Evolutionary conservation across 2,888 invertebrate genomes (phyloP).

Genomic region (Lepetodrilus schrolli): DNA sequence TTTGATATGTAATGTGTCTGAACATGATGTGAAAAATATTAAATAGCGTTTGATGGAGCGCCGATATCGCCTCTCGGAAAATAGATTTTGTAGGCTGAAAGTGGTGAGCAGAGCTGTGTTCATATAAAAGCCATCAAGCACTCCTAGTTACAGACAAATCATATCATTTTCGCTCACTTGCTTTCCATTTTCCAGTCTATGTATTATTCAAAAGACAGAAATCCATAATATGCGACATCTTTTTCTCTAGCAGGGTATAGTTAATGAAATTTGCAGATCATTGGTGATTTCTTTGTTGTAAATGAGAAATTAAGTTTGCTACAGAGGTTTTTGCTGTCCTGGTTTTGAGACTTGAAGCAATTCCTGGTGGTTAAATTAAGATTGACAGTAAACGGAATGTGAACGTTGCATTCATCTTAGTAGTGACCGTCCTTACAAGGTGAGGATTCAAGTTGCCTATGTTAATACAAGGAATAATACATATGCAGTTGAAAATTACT

Average conservation of each 20-base stretch:
- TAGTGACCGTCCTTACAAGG: too few species aligned
- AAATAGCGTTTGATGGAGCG: neutral
- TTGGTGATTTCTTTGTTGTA: neutral
- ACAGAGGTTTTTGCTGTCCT: neutral
- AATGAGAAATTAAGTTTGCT: conserved; percentile 1
- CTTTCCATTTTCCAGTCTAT: neutral
- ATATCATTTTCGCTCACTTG: neutral
- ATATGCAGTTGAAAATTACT: too few species aligned
- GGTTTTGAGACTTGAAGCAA: too few species aligned
- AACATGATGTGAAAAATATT: conserved; percentile 2
- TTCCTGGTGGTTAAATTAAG: too few species aligned
- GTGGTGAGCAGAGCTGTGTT: neutral
- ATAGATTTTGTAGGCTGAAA: neutral
- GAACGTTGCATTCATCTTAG: too few species aligned
- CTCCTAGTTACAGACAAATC: neutral
- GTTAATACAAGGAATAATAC: too few species aligned
- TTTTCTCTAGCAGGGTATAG: neutral
- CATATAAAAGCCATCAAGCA: neutral
- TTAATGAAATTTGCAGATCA: neutral
- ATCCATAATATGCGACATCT: neutral
- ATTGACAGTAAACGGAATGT: too few species aligned
- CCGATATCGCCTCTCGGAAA: neutral
- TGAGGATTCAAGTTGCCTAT: too few species aligned
- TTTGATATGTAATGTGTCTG: conserved; percentile 12
- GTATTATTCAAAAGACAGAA: conserved; percentile 9